A percentile compares a stretch with the other conserved stretches of the same genome.
Evolutionary conservation across 2,797 vertebrate species (phyloP).

Genomic region (Coranthus polyacanthus): DNA sequence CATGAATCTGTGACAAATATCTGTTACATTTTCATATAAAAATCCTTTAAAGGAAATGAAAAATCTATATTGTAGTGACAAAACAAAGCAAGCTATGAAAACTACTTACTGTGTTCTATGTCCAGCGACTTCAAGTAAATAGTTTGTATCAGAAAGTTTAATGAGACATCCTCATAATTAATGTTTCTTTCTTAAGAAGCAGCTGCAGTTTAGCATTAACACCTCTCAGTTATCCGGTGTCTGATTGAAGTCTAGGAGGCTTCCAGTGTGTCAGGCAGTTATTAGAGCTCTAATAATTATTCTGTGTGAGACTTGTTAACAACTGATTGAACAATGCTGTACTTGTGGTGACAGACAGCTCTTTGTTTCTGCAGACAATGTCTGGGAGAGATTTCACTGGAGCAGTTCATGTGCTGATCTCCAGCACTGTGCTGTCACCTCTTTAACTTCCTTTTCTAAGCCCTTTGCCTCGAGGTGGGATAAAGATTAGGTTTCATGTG

Average conservation of each 20-base stretch:
- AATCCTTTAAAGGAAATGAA: not conserved
- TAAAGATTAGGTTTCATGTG: slow-evolving; percentile 35
- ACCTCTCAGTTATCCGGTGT: slow-evolving; percentile 2
- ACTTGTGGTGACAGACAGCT: slow-evolving; percentile 43
- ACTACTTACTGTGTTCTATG: not conserved
- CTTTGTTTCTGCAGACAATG: slow-evolving; percentile 41
- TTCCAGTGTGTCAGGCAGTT: slow-evolving; percentile 25
- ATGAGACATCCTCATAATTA: not conserved
- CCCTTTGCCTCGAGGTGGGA: slow-evolving; percentile 5
- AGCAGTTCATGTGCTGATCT: slow-evolving; percentile 43
- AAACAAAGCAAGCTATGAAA: not conserved
- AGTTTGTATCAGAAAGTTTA: not conserved
- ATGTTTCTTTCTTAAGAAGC: not conserved
- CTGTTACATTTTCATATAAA: not conserved
- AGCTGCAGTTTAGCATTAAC: not conserved
- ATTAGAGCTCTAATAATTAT: slow-evolving; percentile 53
- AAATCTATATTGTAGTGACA: not conserved
- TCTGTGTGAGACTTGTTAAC: slow-evolving; percentile 57
- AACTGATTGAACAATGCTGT: slow-evolving; percentile 45
- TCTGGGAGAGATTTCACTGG: slow-evolving; percentile 33
- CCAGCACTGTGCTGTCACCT: slow-evolving; percentile 11
- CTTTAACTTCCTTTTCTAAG: slow-evolving; percentile 24
- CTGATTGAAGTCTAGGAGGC: slow-evolving; percentile 18
- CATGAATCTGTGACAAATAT: slow-evolving; percentile 14
- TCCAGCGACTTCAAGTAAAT: not conserved